phyloP scores from a whole-genome alignment of 2,888 invertebrate genomes.

The Oxycera nigricornis region DNA sequence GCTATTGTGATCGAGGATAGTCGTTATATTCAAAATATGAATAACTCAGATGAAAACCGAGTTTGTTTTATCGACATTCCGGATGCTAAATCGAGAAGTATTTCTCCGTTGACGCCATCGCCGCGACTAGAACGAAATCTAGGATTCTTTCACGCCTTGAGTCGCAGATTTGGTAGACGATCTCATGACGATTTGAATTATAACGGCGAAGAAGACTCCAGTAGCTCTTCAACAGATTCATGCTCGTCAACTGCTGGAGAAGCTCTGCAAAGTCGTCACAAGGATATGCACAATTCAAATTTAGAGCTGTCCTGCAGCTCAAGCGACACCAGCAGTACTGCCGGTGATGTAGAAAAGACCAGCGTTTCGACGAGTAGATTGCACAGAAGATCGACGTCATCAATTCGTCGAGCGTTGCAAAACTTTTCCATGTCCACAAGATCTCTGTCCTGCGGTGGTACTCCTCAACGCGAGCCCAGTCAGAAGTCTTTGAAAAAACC shows the following conservation, averaged over 20 bases:
- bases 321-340: constrained; percentile 69
- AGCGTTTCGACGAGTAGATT: constrained; percentile 59
- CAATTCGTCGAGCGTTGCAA: constrained; percentile 76
- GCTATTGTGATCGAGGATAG: not conserved
- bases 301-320: constrained; percentile 58
- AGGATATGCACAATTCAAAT: constrained; percentile 49
- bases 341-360: constrained; percentile 66
- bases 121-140: constrained; percentile 68
- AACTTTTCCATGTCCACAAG: constrained; percentile 70
- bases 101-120: constrained; percentile 64
- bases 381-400: constrained; percentile 69
- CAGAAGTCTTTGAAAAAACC: constrained; percentile 58
- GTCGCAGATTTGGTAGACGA: constrained; percentile 68
- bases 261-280: constrained; percentile 41
- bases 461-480: constrained; percentile 53
- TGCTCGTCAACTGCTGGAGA: constrained; percentile 53
- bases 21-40: not conserved
- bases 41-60: constrained; percentile 53
- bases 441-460: constrained; percentile 70
- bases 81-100: constrained; percentile 52
- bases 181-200: constrained; percentile 64
- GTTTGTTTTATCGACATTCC: constrained; percentile 53
- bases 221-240: constrained; percentile 63
- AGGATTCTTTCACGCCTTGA: constrained; percentile 71
- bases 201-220: constrained; percentile 61